Conservation (phyloP, 2,888 invertebrate genomes). For the Leptinotarsa juncta region DNA sequence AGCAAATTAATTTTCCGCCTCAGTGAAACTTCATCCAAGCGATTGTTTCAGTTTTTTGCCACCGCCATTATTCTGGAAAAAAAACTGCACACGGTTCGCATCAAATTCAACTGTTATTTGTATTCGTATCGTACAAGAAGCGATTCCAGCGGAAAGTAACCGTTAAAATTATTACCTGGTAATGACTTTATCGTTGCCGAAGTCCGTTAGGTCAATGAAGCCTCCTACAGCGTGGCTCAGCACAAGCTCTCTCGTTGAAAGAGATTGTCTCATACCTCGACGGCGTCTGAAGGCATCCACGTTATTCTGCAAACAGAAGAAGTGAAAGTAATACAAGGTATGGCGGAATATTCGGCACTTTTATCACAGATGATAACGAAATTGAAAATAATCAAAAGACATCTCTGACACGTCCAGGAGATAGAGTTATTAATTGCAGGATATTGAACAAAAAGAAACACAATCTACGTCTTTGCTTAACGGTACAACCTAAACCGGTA, state of each 20-base stretch:
- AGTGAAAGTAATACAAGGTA: too few relatives aligned
- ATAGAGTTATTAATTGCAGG: too few relatives aligned
- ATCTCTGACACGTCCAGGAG: too few relatives aligned
- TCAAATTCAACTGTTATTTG: neutral
- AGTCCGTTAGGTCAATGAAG: constrained; percentile 69
- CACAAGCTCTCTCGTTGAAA: constrained; percentile 67
- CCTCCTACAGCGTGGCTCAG: constrained; percentile 72
- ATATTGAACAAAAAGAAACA: too few relatives aligned
- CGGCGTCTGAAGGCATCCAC: constrained; percentile 54
- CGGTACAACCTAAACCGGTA: too few relatives aligned
- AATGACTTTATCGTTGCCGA: constrained; percentile 70
- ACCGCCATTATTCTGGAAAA: neutral
- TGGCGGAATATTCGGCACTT: neutral
- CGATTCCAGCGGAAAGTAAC: constrained; percentile 13
- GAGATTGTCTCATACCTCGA: constrained; percentile 56
- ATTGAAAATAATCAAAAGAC: too few relatives aligned
- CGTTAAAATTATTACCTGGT: constrained; percentile 55
- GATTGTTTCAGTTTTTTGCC: neutral
- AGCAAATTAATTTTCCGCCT: neutral
- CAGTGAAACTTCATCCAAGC: neutral
- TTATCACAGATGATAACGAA: neutral
- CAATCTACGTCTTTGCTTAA: too few relatives aligned
- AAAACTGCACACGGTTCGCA: neutral
- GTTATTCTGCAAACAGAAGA: constrained; percentile 65
- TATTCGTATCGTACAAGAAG: constrained; percentile 4